Evolutionary conservation across 2,888 invertebrate genomes (phyloP).

Genomic region (Cryptus armator): DNA sequence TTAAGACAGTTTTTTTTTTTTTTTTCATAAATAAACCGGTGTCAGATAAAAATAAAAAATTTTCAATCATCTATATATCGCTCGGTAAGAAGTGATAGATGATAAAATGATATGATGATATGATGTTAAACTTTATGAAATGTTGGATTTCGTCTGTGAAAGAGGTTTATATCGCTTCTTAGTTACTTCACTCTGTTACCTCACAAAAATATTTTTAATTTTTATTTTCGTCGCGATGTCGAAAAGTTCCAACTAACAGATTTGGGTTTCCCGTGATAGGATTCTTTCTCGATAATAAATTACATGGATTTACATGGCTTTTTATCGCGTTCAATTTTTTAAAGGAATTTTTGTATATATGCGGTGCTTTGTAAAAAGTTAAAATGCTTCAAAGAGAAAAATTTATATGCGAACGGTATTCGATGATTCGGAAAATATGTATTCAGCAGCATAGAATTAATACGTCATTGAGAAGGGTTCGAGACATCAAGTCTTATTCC

Average conservation of each 20-base stretch:
- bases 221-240: neutral
- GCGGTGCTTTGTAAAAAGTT: neutral
- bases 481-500: conserved; percentile 3
- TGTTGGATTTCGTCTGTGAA: no score
- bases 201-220: no score
- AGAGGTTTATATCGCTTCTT: no score
- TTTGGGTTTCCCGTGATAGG: no score
- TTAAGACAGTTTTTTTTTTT: neutral
- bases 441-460: conserved; percentile 4
- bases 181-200: no score
- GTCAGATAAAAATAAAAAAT: neutral
- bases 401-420: neutral
- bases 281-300: neutral
- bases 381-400: neutral
- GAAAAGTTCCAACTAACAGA: no score
- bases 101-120: neutral
- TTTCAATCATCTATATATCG: neutral
- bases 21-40: neutral
- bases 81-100: neutral
- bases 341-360: neutral
- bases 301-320: neutral
- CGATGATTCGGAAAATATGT: neutral
- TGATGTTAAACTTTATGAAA: no score
- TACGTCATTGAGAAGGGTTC: conserved; percentile 9
- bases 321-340: no score